phyloP scores from a whole-genome alignment of 2,797 vertebrate genomes.

The Picus viridis region DNA sequence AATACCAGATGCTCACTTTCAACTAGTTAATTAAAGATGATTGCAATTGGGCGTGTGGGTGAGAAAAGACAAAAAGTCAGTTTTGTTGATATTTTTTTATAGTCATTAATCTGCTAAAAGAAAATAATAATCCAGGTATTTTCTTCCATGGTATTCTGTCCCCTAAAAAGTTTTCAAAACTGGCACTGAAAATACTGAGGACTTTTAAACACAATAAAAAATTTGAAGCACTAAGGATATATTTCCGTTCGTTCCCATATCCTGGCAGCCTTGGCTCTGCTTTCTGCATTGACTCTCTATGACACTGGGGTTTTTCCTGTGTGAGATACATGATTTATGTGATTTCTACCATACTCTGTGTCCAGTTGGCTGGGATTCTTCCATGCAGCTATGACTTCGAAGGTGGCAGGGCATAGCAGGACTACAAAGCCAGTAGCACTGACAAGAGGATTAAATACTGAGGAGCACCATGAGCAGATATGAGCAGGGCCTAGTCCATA shows the following conservation, averaged over 20 bases:
- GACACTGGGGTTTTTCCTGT: neutral
- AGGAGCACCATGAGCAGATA: neutral
- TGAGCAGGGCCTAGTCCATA: neutral
- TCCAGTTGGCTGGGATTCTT: neutral
- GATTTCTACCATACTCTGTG: accelerated
- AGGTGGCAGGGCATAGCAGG: neutral
- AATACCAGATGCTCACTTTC: neutral
- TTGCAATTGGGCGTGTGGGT: neutral
- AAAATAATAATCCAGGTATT: neutral
- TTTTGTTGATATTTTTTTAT: neutral
- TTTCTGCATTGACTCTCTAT: neutral
- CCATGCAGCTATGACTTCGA: neutral
- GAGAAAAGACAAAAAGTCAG: neutral
- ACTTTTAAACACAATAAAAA: neutral
- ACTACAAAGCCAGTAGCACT: neutral
- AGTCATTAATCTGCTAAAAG: neutral
- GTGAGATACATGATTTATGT: accelerated
- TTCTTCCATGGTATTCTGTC: neutral
- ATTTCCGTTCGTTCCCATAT: neutral
- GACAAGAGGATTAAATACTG: neutral
- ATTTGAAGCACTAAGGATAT: neutral
- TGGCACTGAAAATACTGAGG: neutral
- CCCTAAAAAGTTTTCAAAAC: neutral
- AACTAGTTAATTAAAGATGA: neutral
- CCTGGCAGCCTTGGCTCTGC: neutral